A percentile compares a stretch with the other conserved stretches of the same genome.
phyloP scores from a whole-genome alignment of 2,113 vertebrate species.

The Romanogobio albipinnatus region DNA sequence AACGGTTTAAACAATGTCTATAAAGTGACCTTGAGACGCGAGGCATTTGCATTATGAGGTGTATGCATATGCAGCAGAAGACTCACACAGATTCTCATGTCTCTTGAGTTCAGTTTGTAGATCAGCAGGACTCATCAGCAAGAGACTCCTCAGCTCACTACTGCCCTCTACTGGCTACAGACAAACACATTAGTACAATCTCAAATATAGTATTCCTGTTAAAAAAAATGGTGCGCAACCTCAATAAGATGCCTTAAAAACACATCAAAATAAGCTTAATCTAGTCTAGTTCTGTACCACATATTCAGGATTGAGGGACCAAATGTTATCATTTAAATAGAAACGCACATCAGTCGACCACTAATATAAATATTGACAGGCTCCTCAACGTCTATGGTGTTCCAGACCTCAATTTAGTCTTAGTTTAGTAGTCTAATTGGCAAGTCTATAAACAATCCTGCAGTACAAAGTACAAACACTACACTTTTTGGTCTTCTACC shows the following conservation, averaged over 20 bases:
- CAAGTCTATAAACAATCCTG: too few relatives aligned
- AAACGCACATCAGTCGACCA: neutral
- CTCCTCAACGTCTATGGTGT: neutral
- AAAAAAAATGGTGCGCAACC: neutral
- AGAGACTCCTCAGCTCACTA: slow-evolving; percentile 81
- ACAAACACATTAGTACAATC: slow-evolving; percentile 31
- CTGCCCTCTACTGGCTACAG: slow-evolving; percentile 86
- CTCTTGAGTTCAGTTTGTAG: slow-evolving; percentile 76
- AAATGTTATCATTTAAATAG: neutral
- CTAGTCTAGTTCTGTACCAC: neutral
- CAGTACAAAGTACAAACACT: neutral
- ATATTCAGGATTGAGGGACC: neutral
- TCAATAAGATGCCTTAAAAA: neutral
- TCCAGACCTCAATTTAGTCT: neutral
- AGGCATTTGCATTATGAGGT: neutral
- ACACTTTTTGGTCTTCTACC: neutral
- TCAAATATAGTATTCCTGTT: neutral
- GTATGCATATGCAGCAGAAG: neutral
- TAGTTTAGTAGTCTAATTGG: neutral
- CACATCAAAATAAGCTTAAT: neutral
- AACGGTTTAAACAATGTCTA: neutral
- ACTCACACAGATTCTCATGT: slow-evolving; percentile 78
- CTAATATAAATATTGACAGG: too few relatives aligned
- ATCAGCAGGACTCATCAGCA: slow-evolving; percentile 43
- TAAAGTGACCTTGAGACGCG: neutral